Evolutionary conservation across 2,113 vertebrate species (phyloP).

Genomic region (Triplophysa siluroides): DNA sequence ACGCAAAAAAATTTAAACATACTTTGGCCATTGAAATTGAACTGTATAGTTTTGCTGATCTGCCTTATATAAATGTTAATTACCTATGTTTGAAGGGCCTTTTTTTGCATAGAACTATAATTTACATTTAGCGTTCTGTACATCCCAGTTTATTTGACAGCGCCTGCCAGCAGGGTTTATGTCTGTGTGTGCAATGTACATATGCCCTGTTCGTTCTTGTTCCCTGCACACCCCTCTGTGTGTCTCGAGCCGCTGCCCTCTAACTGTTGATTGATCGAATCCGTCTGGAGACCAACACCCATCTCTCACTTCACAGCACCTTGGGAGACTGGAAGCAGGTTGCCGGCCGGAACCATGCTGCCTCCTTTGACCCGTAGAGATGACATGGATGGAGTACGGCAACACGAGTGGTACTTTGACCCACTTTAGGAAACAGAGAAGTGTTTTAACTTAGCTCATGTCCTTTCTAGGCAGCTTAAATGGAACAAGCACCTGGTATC

Average conservation of each 20-base stretch:
- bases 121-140: too few species aligned
- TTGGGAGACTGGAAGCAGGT: constrained; percentile 28
- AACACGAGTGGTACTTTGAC: constrained; percentile 34
- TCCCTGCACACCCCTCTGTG: constrained; percentile 12
- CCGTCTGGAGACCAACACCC: constrained; percentile 15
- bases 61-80: too few species aligned
- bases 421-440: constrained; percentile 41
- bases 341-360: neutral
- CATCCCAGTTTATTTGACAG: constrained; percentile 23
- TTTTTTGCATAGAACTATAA: too few species aligned
- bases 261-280: constrained; percentile 47
- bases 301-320: constrained; percentile 26
- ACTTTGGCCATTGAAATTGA: too few species aligned
- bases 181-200: constrained; percentile 10
- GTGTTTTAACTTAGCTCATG: constrained; percentile 43
- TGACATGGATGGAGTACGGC: constrained; percentile 8
- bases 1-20: too few species aligned
- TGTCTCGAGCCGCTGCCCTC: constrained; percentile 22
- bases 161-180: constrained; percentile 7
- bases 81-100: too few species aligned
- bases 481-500: constrained; percentile 56
- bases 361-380: neutral
- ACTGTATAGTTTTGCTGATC: too few species aligned
- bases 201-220: constrained; percentile 3
- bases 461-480: constrained; percentile 41